Evolutionary conservation across 1,140 invertebrate species (phyloP).

Genomic region (Limonius californicus): DNA sequence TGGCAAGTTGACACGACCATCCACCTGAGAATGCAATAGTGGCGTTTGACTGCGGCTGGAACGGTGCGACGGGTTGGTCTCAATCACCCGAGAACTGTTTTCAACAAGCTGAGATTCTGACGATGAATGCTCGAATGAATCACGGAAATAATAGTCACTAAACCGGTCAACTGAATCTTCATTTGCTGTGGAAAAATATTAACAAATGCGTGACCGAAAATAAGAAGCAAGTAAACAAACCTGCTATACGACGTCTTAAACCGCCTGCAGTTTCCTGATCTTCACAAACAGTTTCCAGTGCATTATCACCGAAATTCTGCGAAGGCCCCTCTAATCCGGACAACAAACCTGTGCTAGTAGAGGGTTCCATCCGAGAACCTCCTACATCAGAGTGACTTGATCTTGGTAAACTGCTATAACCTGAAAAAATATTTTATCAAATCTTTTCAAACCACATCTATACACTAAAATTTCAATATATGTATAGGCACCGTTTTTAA

Average conservation of each 20-base stretch:
- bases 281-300: slow-evolving; percentile 47
- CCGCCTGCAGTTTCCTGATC: slow-evolving; percentile 44
- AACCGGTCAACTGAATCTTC: slow-evolving; percentile 47
- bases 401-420: slow-evolving; percentile 77
- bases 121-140: slow-evolving; percentile 75
- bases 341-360: slow-evolving; percentile 52
- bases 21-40: slow-evolving; percentile 37
- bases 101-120: slow-evolving; percentile 65
- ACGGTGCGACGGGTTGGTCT: slow-evolving; percentile 51
- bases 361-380: slow-evolving; percentile 51
- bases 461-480: too few relatives aligned
- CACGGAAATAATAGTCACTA: slow-evolving; percentile 67
- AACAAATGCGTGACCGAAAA: neutral
- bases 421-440: too few relatives aligned
- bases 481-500: too few relatives aligned
- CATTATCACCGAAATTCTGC: slow-evolving; percentile 46
- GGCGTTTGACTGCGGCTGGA: slow-evolving; percentile 57
- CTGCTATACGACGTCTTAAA: slow-evolving; percentile 42
- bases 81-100: slow-evolving; percentile 46
- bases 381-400: slow-evolving; percentile 72
- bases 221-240: slow-evolving; percentile 23
- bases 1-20: neutral
- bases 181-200: slow-evolving; percentile 25
- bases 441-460: too few relatives aligned
- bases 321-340: slow-evolving; percentile 48